These are phyloP conservation scores for Patella vulgata DNA, from an alignment of 1,140 invertebrate genomes.

Conservation along the genomic window DNA sequence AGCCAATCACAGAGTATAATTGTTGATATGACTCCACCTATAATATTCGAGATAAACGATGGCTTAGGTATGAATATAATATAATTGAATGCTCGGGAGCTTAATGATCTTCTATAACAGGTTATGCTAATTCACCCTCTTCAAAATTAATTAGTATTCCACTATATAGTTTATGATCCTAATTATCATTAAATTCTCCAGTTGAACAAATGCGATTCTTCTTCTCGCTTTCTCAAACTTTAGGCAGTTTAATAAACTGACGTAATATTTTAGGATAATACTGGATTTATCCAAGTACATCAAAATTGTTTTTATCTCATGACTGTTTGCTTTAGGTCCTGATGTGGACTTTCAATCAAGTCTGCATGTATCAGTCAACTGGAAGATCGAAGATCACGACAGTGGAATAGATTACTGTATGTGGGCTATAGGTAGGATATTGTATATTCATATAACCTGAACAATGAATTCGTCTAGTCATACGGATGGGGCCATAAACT, in stretches of 20 bases:
- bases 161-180: not conserved
- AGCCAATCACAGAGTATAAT: constrained; percentile 36
- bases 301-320: not conserved
- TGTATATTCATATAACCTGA: not conserved
- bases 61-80: constrained; percentile 28
- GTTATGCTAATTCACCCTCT: not conserved
- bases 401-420: constrained; percentile 30
- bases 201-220: not conserved
- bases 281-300: too few relatives aligned
- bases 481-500: too few relatives aligned
- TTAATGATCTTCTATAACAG: not conserved
- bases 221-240: not conserved
- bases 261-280: not conserved
- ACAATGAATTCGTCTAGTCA: too few relatives aligned
- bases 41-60: constrained; percentile 37
- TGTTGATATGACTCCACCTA: too few relatives aligned
- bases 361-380: constrained; percentile 28
- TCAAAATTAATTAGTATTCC: not conserved
- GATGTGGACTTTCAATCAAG: constrained; percentile 30
- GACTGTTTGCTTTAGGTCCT: constrained; percentile 15
- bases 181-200: not conserved
- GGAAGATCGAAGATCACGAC: constrained; percentile 27
- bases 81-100: not conserved
- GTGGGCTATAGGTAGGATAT: constrained; percentile 36
- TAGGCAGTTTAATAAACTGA: not conserved